A percentile compares a stretch with the other conserved stretches of the same genome.
Conservation (phyloP, 2,888 invertebrate genomes). For the Autographa pulchrina region DNA sequence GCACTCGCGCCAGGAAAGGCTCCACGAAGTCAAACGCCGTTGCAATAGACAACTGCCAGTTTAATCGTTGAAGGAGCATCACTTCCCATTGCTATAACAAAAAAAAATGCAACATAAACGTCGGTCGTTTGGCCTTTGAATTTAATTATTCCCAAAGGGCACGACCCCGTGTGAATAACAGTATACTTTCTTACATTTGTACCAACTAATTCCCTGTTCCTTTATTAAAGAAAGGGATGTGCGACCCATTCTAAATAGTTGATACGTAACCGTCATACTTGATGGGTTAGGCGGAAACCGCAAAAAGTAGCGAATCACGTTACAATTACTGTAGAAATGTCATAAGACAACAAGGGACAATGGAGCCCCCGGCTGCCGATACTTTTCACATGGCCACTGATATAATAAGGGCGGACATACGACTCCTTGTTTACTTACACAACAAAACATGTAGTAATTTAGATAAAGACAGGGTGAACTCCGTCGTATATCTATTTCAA, state of each 20-base stretch:
- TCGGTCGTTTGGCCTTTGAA: slow-evolving; percentile 53
- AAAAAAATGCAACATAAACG: slow-evolving; percentile 54
- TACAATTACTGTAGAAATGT: slow-evolving; percentile 77
- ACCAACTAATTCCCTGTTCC: slow-evolving; percentile 56
- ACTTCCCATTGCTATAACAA: slow-evolving; percentile 94
- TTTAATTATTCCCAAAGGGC: slow-evolving; percentile 66
- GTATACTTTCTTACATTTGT: slow-evolving; percentile 61
- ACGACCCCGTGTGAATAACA: slow-evolving; percentile 75
- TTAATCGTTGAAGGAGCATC: slow-evolving; percentile 92
- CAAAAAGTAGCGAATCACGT: slow-evolving; percentile 85
- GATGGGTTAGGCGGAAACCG: slow-evolving; percentile 86
- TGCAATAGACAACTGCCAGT: slow-evolving; percentile 94
- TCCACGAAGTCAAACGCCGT: slow-evolving; percentile 96
- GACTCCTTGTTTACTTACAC: slow-evolving; percentile 47
- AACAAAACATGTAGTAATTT: slow-evolving; percentile 46
- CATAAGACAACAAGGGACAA: slow-evolving; percentile 66
- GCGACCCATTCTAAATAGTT: slow-evolving; percentile 76
- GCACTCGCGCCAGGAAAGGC: slow-evolving; percentile 92
- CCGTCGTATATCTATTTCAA: slow-evolving; percentile 37
- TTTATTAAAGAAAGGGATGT: slow-evolving; percentile 70
- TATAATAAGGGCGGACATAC: slow-evolving; percentile 54
- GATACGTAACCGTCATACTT: slow-evolving; percentile 87
- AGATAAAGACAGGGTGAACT: slow-evolving; percentile 64
- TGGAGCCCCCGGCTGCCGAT: slow-evolving; percentile 45
- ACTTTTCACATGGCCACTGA: slow-evolving; percentile 54